Evolutionary conservation across 2,797 vertebrate genomes (phyloP).

Genomic region (Kryptolebias ocellatus): DNA sequence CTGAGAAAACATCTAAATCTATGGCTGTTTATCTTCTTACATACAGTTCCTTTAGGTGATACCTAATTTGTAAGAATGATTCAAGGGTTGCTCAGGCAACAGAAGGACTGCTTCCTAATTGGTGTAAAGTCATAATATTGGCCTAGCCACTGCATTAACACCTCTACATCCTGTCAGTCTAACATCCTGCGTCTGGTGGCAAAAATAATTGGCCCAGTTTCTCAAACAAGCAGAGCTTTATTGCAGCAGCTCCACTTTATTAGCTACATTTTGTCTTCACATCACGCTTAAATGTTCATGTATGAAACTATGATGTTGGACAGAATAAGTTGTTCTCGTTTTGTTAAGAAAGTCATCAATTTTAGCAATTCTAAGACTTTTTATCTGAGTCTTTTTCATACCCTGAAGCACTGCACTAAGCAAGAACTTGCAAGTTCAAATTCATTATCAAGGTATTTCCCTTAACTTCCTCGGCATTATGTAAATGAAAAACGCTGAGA

Average conservation of each 20-base stretch:
- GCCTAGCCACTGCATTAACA: constrained; percentile 14
- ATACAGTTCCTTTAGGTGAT: not conserved
- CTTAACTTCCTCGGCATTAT: constrained; percentile 33
- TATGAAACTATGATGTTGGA: not conserved
- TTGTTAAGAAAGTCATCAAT: not conserved
- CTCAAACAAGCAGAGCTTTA: not conserved
- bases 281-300: not conserved
- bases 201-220: constrained; percentile 1
- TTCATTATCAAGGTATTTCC: constrained; percentile 61
- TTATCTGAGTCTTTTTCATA: constrained; percentile 29
- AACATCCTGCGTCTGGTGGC: constrained; percentile 3
- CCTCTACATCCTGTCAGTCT: constrained; percentile 11
- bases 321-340: constrained; percentile 3
- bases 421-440: constrained; percentile 67
- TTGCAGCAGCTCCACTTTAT: not conserved
- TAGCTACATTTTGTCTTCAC: too few species aligned
- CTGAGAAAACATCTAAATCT: not conserved
- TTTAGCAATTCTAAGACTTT: constrained; percentile 18
- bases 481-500: constrained; percentile 48
- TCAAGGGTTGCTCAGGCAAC: not conserved
- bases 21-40: not conserved
- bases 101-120: constrained; percentile 19
- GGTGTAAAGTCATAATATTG: constrained; percentile 13
- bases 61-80: not conserved
- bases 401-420: constrained; percentile 47